Percentiles rank a stretch among this genome's conserved stretches.
Evolutionary conservation across 2,797 vertebrate genomes (phyloP).

Genomic region (Pristis pectinata): DNA sequence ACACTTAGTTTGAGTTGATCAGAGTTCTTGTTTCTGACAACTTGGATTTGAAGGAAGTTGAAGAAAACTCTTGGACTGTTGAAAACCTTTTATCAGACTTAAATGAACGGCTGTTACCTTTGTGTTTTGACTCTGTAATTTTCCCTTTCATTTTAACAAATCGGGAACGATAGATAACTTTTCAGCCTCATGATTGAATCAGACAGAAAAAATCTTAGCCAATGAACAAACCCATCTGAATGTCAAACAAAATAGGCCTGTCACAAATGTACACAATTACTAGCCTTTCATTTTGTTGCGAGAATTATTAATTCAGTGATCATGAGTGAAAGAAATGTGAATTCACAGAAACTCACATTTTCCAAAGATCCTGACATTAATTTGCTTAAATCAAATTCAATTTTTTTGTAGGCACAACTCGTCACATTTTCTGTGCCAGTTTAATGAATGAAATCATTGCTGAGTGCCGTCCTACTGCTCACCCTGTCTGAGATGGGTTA

Average conservation of each 20-base stretch:
- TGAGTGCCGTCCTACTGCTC: background rate
- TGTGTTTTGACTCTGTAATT: background rate
- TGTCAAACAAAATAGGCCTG: conserved; percentile 5
- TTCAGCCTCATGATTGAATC: background rate
- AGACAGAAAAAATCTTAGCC: background rate
- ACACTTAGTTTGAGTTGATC: background rate
- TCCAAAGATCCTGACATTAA: background rate
- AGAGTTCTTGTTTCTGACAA: background rate
- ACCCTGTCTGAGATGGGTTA: background rate
- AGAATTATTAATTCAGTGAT: background rate
- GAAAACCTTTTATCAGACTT: background rate
- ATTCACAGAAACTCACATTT: background rate
- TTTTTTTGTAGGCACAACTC: background rate
- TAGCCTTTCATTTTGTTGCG: background rate
- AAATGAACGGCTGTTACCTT: background rate
- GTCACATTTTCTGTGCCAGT: background rate
- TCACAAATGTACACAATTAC: background rate
- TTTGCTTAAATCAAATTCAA: background rate
- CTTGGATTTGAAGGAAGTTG: background rate
- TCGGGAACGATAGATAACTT: background rate
- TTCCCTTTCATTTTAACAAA: background rate
- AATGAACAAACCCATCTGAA: background rate
- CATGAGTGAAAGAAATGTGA: background rate
- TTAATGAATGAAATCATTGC: background rate
- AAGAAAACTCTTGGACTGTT: background rate